Evolutionary conservation across 92 coral and sea anemone genomes (phyloP).

Genomic region (Epizoanthus ramosus): DNA sequence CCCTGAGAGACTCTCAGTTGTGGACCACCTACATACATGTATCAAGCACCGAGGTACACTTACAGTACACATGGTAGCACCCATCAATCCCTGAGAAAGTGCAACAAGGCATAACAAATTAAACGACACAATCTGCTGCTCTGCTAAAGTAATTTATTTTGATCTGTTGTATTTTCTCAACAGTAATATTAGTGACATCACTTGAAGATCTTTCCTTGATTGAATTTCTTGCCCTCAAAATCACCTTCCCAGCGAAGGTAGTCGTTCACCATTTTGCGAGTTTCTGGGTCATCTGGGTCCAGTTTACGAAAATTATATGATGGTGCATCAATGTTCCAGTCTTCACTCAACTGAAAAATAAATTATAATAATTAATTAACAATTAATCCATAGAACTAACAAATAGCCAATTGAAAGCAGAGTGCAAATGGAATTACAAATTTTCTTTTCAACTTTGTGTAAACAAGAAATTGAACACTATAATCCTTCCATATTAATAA

Average conservation of each 20-base stretch:
- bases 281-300: conserved; percentile 74
- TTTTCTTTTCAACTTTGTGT: no score
- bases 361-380: conserved; percentile 1
- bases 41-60: no score
- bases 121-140: not conserved
- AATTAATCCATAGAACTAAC: no score
- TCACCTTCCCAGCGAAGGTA: conserved; percentile 76
- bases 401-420: no score
- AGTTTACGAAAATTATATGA: conserved; percentile 78
- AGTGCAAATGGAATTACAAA: no score
- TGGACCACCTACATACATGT: no score
- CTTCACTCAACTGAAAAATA: conserved; percentile 65
- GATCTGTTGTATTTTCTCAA: conserved; percentile 1
- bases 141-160: conserved; percentile 15
- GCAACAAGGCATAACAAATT: no score
- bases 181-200: conserved; percentile 13
- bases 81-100: no score
- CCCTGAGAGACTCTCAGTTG: no score
- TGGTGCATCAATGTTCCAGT: conserved; percentile 81
- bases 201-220: conserved; percentile 83
- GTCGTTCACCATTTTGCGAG: conserved; percentile 68
- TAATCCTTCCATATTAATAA: no score
- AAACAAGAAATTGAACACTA: no score
- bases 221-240: conserved; percentile 56
- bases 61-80: no score